A percentile compares a stretch with the other conserved stretches of the same genome.
phyloP scores from a whole-genome alignment of 2,113 vertebrate species.

The Hypocryptadius cinnamomeus region DNA sequence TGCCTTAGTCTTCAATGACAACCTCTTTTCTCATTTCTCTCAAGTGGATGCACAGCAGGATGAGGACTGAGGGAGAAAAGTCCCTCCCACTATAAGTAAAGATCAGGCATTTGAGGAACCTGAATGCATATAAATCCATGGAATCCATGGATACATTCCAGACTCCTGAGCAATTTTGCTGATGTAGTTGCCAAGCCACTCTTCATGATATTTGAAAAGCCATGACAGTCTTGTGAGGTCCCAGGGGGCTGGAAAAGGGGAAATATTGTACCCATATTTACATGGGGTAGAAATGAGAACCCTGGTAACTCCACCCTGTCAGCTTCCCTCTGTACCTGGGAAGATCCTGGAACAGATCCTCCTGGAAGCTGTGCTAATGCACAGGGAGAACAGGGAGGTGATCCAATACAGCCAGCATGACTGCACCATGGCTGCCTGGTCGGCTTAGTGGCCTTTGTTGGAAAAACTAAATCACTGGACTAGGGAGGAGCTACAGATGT shows the following conservation, averaged over 20 bases:
- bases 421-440: background rate
- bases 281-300: background rate
- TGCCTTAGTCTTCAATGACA: background rate
- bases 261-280: background rate
- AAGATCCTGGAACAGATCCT: background rate
- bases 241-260: background rate
- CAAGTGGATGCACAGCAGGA: no score
- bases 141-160: background rate
- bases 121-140: background rate
- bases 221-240: background rate
- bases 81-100: background rate
- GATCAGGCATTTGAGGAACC: background rate
- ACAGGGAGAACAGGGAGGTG: background rate
- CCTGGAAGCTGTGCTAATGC: background rate
- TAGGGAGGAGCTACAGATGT: background rate
- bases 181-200: background rate
- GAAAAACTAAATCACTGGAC: background rate
- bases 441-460: background rate
- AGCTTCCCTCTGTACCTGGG: background rate
- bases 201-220: background rate
- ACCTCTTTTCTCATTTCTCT: background rate
- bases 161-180: background rate
- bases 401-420: background rate
- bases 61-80: background rate
- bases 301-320: rapidly evolving